phyloP scores from a whole-genome alignment of 2,797 vertebrate species.

The Scolopax rusticola region DNA sequence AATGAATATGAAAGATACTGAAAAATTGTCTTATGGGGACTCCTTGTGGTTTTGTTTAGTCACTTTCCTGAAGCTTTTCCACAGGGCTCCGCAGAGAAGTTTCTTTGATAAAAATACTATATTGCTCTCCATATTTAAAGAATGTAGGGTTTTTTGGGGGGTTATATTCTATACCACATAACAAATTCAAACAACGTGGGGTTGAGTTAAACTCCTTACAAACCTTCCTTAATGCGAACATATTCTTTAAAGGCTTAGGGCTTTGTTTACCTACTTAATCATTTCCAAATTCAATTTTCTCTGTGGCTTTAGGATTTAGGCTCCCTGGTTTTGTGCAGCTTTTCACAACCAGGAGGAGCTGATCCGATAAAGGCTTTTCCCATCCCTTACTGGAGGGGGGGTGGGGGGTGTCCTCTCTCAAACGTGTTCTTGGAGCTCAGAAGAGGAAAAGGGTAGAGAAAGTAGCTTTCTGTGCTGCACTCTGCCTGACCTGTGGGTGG shows the following conservation, averaged over 20 bases:
- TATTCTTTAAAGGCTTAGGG: neutral
- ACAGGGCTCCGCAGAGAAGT: neutral
- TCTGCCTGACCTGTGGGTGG: slow-evolving; percentile 35
- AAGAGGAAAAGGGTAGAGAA: neutral
- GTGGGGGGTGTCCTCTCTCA: neutral
- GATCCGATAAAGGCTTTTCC: neutral
- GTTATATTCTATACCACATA: neutral
- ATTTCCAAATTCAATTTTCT: neutral
- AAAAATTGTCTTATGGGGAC: slow-evolving; percentile 58
- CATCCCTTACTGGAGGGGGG: neutral
- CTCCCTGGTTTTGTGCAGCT: neutral
- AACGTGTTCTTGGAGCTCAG: neutral
- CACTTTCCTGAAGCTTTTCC: neutral
- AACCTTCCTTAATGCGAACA: neutral
- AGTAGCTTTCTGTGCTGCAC: neutral
- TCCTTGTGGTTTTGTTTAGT: slow-evolving; percentile 67
- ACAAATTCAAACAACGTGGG: neutral
- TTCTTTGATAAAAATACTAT: neutral
- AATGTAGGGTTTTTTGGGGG: neutral
- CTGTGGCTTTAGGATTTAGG: neutral
- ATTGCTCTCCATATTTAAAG: neutral
- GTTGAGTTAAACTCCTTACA: neutral
- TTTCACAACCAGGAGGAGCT: neutral
- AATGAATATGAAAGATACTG: neutral
- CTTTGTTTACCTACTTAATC: neutral